A percentile compares a stretch with the other conserved stretches of the same genome.
phyloP scores from a whole-genome alignment of 2,888 invertebrate species.

The Drosophila eohydei region DNA sequence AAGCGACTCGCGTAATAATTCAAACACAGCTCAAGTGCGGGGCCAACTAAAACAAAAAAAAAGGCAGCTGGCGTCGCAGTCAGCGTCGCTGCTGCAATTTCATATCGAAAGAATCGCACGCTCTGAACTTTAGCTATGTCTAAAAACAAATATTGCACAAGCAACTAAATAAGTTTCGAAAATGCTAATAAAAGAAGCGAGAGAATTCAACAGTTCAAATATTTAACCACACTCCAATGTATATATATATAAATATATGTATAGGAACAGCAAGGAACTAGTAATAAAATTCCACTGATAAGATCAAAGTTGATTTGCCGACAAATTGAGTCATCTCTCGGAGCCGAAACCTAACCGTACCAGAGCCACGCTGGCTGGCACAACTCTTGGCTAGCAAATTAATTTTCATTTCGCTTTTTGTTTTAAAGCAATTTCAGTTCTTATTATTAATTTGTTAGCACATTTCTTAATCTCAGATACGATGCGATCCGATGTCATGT shows the following conservation, averaged over 20 bases:
- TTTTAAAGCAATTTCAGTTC: constrained; percentile 48
- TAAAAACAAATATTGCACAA: constrained; percentile 57
- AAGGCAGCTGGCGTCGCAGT: constrained; percentile 18
- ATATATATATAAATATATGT: not conserved
- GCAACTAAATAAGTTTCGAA: constrained; percentile 24
- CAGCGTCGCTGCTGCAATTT: constrained; percentile 20
- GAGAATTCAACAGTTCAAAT: constrained; percentile 48
- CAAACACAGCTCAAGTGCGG: constrained; percentile 71
- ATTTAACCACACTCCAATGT: constrained; percentile 23
- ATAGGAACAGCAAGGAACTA: constrained; percentile 22
- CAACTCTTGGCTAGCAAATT: constrained; percentile 47
- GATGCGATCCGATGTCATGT: constrained; percentile 13
- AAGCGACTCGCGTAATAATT: constrained; percentile 69
- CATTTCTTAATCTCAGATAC: constrained; percentile 44
- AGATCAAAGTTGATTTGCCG: constrained; percentile 67
- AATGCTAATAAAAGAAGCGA: constrained; percentile 34
- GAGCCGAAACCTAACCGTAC: not conserved
- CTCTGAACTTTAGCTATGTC: constrained; percentile 67
- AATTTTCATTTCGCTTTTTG: constrained; percentile 58
- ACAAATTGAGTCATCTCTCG: constrained; percentile 50
- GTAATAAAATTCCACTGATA: constrained; percentile 5
- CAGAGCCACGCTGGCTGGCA: constrained; percentile 67
- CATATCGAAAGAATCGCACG: constrained; percentile 69
- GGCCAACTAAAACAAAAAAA: constrained; percentile 48
- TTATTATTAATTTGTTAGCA: constrained; percentile 71